A percentile compares a stretch with the other conserved stretches of the same genome.
These are phyloP conservation scores for Melanotaenia pygmaea DNA, from an alignment of 2,797 vertebrate genomes.

Conservation along the genomic window DNA sequence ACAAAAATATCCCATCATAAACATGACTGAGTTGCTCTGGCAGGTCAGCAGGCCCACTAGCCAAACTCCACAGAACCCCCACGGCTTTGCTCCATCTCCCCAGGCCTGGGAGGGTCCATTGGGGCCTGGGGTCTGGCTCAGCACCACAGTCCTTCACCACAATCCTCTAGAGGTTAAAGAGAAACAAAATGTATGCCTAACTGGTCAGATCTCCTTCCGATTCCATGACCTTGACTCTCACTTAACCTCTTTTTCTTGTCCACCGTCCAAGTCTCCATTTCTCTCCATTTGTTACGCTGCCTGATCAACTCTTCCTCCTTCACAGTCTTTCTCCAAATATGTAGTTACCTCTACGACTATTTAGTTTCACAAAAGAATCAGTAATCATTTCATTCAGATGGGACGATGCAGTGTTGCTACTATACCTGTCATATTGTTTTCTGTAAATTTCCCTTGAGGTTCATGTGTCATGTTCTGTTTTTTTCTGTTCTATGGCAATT, in stretches of 20 bases:
- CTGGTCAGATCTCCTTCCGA: constrained; percentile 62
- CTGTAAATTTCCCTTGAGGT: too few relatives aligned
- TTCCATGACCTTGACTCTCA: constrained; percentile 62
- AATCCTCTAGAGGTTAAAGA: constrained; percentile 51
- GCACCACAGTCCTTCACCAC: constrained; percentile 50
- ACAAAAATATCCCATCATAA: constrained; percentile 81
- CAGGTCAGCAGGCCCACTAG: constrained; percentile 62
- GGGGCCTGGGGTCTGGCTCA: constrained; percentile 62
- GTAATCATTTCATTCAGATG: neutral
- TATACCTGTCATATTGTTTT: too few relatives aligned
- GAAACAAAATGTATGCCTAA: constrained; percentile 51
- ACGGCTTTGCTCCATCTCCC: constrained; percentile 51
- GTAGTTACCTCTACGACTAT: constrained; percentile 47
- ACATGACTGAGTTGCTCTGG: constrained; percentile 72
- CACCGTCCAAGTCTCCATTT: constrained; percentile 32
- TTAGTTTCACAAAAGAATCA: neutral
- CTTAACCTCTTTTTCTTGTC: constrained; percentile 54
- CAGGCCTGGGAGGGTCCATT: constrained; percentile 56
- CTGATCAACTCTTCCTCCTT: constrained; percentile 42
- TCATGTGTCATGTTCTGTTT: too few relatives aligned
- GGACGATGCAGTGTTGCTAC: neutral
- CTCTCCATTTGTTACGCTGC: constrained; percentile 42
- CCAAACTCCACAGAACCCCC: constrained; percentile 70
- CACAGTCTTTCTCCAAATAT: constrained; percentile 51
- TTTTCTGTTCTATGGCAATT: too few relatives aligned